These are phyloP conservation scores for Tipula lateralis DNA, from an alignment of 2,888 invertebrate species.

Conservation along the genomic window DNA sequence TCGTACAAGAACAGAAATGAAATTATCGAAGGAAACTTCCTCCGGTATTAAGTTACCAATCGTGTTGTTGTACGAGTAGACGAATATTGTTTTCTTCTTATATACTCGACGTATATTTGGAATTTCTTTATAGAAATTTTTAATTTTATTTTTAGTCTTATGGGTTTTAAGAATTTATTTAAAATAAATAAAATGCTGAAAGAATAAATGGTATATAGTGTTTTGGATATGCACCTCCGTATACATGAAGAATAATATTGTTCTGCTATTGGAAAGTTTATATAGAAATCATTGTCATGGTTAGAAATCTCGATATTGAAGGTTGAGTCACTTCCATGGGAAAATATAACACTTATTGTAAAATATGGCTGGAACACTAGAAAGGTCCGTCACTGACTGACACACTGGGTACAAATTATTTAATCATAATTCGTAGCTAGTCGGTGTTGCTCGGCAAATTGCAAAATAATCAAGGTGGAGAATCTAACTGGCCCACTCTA, in stretches of 20 bases:
- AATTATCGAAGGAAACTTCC: constrained; percentile 30
- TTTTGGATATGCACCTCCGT: not conserved
- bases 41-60: constrained; percentile 29
- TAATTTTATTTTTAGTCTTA: constrained; percentile 20
- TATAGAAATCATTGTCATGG: not conserved
- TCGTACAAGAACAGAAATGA: not conserved
- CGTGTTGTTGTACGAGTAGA: constrained; percentile 27
- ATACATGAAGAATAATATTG: not conserved
- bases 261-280: not conserved
- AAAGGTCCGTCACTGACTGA: too few species aligned
- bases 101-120: not conserved
- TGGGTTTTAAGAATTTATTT: not conserved
- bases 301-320: not conserved
- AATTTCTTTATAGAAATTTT: not conserved
- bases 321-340: too few species aligned
- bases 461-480: too few species aligned
- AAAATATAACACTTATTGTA: too few species aligned
- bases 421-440: too few species aligned
- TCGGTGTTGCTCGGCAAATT: too few species aligned
- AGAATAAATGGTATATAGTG: not conserved
- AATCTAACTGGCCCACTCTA: too few species aligned
- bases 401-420: too few species aligned
- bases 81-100: not conserved
- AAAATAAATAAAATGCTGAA: not conserved
- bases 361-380: too few species aligned